phyloP scores from a whole-genome alignment of 2,113 vertebrate species.

The Lophius piscatorius region DNA sequence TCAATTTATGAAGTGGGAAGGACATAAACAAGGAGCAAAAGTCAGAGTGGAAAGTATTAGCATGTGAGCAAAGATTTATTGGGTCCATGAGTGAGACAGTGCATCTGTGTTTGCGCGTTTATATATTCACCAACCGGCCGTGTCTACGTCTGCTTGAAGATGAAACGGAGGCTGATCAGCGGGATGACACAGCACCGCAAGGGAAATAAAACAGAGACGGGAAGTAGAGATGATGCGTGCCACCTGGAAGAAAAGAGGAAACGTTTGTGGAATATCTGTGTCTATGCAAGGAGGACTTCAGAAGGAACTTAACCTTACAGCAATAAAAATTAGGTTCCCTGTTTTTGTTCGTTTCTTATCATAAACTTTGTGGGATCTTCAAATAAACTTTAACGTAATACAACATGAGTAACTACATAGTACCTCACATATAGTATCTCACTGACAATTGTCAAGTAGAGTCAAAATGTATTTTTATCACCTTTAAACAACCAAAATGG shows the following conservation, averaged over 20 bases:
- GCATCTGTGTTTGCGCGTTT: neutral
- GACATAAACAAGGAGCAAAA: conserved; percentile 3
- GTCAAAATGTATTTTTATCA: too few species aligned
- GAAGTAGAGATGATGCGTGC: neutral
- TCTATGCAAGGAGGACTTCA: conserved; percentile 8
- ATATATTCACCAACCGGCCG: neutral
- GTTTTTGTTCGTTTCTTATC: too few species aligned
- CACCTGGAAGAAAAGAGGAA: neutral
- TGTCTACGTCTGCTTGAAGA: conserved; percentile 11
- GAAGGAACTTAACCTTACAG: too few species aligned
- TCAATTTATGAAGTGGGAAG: conserved; percentile 40
- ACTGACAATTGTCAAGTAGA: too few species aligned
- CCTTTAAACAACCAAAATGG: too few species aligned
- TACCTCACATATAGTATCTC: too few species aligned
- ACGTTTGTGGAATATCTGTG: neutral
- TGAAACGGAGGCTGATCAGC: conserved; percentile 4
- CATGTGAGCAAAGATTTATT: neutral
- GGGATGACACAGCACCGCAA: conserved; percentile 13
- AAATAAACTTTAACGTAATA: too few species aligned
- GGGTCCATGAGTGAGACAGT: conserved; percentile 3
- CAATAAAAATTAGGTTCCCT: too few species aligned
- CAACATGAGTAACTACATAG: too few species aligned
- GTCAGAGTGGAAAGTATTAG: neutral
- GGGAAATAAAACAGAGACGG: conserved; percentile 27
- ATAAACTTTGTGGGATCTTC: too few species aligned